Conservation (phyloP, 1,140 invertebrate species). For the Ylistrum balloti region DNA sequence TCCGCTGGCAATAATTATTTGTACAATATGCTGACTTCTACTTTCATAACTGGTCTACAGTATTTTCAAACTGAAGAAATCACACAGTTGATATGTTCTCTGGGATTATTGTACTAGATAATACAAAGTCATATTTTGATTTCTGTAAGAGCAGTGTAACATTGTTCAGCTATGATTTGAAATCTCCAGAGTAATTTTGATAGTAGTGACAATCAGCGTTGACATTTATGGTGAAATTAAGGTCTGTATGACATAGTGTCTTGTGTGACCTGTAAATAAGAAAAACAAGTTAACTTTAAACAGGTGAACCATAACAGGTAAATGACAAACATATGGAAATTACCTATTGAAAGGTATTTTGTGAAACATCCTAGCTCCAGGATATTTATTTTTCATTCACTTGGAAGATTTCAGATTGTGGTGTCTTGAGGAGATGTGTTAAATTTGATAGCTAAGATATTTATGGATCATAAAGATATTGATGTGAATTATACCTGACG, state of each 20-base stretch:
- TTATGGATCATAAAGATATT: slow-evolving; percentile 8
- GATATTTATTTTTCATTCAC: neutral
- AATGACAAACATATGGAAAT: neutral
- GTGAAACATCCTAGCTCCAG: neutral
- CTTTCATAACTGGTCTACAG: no score
- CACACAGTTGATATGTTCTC: no score
- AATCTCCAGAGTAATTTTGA: slow-evolving; percentile 12
- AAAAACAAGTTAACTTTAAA: neutral
- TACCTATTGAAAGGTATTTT: neutral
- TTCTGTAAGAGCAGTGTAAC: neutral
- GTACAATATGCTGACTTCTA: no score
- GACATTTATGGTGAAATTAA: neutral
- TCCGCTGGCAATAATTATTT: neutral
- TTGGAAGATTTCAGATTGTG: neutral
- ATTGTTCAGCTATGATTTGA: neutral
- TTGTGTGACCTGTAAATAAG: no score
- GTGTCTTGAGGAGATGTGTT: neutral
- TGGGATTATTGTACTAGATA: no score
- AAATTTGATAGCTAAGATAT: neutral
- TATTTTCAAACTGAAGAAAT: no score
- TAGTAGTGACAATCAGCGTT: neutral
- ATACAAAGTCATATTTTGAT: no score
- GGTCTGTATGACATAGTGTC: neutral
- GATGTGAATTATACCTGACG: slow-evolving; percentile 1
- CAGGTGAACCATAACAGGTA: neutral